Percentiles rank a stretch among this genome's conserved stretches.
These are phyloP conservation scores for Drosophila mojavensis DNA, from an alignment of 1,140 invertebrate species.

Conservation along the genomic window DNA sequence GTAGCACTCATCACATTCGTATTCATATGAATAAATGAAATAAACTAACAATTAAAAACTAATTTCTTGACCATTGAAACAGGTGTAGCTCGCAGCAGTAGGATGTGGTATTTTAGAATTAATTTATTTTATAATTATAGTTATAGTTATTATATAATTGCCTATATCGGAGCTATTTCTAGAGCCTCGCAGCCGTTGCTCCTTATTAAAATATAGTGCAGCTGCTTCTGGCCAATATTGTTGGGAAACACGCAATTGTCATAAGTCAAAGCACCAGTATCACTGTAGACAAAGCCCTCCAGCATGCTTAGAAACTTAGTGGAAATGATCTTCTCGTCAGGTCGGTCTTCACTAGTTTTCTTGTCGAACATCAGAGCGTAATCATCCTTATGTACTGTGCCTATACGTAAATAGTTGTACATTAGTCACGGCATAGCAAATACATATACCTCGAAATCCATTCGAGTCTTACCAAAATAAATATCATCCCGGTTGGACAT, in stretches of 20 bases:
- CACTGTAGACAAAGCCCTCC: constrained; percentile 32
- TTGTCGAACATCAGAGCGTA: constrained; percentile 40
- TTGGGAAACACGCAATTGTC: constrained; percentile 9
- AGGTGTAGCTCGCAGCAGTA: too few species aligned
- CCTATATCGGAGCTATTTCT: not conserved
- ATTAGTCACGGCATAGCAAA: not conserved
- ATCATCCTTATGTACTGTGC: constrained; percentile 59
- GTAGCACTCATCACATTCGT: too few species aligned
- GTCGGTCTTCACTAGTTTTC: not conserved
- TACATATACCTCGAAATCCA: not conserved
- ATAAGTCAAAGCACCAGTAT: not conserved
- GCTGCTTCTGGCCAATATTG: constrained; percentile 31
- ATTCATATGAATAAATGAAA: too few species aligned
- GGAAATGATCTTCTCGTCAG: constrained; percentile 43
- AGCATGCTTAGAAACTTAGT: constrained; percentile 50
- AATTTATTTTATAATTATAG: too few species aligned
- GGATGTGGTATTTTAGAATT: too few species aligned
- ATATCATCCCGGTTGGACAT: constrained; percentile 45
- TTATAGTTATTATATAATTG: not conserved
- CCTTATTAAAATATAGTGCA: constrained; percentile 37
- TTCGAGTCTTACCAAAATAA: constrained; percentile 35
- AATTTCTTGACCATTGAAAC: too few species aligned
- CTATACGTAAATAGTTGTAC: constrained; percentile 8
- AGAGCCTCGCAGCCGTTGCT: constrained; percentile 9
- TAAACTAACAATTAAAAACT: too few species aligned